Evolutionary conservation across 2,113 vertebrate genomes (phyloP).

Genomic region (Melanotaenia duboulayi): DNA sequence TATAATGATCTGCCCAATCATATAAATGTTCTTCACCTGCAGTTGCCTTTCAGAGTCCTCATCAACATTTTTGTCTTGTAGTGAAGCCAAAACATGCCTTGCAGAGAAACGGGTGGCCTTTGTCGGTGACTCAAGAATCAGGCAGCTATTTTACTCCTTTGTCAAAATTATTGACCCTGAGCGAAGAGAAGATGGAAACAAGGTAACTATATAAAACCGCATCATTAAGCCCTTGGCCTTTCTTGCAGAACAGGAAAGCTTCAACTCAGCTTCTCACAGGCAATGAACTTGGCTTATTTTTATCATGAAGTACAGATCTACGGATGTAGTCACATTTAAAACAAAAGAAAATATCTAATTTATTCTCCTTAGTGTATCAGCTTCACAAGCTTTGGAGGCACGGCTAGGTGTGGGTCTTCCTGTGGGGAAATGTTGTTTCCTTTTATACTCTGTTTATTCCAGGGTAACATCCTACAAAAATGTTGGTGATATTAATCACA

Average conservation of each 20-base stretch:
- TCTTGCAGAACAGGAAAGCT: too few species aligned
- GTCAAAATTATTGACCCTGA: conserved; percentile 91
- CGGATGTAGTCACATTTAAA: too few species aligned
- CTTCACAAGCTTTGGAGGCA: background rate
- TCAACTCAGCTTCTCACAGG: too few species aligned
- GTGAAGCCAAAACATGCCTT: conserved; percentile 95
- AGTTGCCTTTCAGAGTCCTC: conserved; percentile 4
- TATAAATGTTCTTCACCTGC: conserved; percentile 1
- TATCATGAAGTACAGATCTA: too few species aligned
- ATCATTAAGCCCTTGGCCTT: background rate
- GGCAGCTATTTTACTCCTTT: conserved; percentile 94
- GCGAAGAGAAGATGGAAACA: conserved; percentile 89
- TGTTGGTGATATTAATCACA: background rate
- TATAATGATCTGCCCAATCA: too few species aligned
- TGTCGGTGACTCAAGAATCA: conserved; percentile 95
- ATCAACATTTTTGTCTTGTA: conserved; percentile 69
- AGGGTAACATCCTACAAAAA: too few species aligned
- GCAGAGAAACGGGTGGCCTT: conserved; percentile 89
- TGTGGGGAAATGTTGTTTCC: too few species aligned
- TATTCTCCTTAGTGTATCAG: too few species aligned
- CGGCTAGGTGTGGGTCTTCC: background rate
- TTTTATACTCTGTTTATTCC: too few species aligned
- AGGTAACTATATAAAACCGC: conserved; percentile 81
- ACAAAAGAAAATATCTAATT: too few species aligned
- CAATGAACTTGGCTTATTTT: too few species aligned